Evolutionary conservation across 2,113 vertebrate genomes (phyloP).

Genomic region (Conger conger): DNA sequence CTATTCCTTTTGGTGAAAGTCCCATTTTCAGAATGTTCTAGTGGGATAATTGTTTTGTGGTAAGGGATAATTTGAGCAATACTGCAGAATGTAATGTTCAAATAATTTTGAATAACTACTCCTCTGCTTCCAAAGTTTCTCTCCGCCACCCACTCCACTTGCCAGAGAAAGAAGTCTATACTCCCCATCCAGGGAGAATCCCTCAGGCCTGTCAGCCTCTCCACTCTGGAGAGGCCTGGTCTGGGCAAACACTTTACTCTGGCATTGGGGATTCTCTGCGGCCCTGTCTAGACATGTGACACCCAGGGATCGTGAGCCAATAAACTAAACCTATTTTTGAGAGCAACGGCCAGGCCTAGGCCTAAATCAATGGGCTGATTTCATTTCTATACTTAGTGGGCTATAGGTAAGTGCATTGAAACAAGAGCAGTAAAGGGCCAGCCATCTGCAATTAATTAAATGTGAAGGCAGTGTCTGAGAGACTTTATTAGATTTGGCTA

Average conservation of each 20-base stretch:
- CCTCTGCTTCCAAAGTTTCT: not conserved
- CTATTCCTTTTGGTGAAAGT: not conserved
- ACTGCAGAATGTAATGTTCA: no score
- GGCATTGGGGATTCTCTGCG: not conserved
- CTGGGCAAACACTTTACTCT: not conserved
- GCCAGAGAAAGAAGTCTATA: not conserved
- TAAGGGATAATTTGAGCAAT: no score
- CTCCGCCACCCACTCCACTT: not conserved
- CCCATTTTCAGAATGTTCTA: not conserved
- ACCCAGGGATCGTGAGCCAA: slow-evolving; percentile 1
- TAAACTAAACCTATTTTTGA: not conserved
- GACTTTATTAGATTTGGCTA: slow-evolving; percentile 16
- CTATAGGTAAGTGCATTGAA: slow-evolving; percentile 17
- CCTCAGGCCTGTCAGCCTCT: not conserved
- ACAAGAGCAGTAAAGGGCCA: not conserved
- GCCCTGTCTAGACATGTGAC: not conserved
- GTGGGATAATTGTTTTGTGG: not conserved
- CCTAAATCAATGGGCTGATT: slow-evolving; percentile 8
- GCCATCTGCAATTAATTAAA: slow-evolving; percentile 15
- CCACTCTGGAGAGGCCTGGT: not conserved
- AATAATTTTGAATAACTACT: not conserved
- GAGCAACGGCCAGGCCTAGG: not conserved
- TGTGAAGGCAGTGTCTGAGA: slow-evolving; percentile 4
- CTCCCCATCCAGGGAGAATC: not conserved
- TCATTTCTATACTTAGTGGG: slow-evolving; percentile 14